Base-by-base conservation (phyloP, 2,113 vertebrate genomes). In the Toxotes jaculatrix region DNA sequence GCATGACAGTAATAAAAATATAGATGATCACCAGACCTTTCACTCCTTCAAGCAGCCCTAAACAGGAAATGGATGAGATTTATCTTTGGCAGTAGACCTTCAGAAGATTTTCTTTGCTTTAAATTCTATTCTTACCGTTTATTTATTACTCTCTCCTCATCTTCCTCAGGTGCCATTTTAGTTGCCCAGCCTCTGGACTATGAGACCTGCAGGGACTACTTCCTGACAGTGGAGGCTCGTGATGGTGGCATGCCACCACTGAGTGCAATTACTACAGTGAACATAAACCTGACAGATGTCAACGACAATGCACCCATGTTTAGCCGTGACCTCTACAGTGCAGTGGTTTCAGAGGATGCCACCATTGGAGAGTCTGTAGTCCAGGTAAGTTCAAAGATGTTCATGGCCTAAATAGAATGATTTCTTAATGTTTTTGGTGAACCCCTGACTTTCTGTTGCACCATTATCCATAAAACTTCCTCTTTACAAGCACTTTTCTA, bases 221-320 rank as follows among this genome's bases (percentile, higher is more conserved):
- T 97, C 93, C 93, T 99, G 12, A 97, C 97, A 2, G 94, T 99
- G 69, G 98, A 99, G 93, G 98, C 98, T 6, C 95, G 96, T 83
- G 98, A 99, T 16, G 97, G 98, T 0, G 98, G 98, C 2, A 96
- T 92, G 0, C 98, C 97, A 0, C 94, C 98, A 2, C 95, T 99
- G 51, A 98, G 97, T 0, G 96, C 98, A 0, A 92, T 99, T 2
- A 94, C 98, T 0, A 99, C 97, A 0, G 95, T 99, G 47, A 99
- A 97, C 60, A 94, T 99, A 64, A 97, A 98, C 9, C 90, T 99
- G 88, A 97, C 97, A 0, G 98, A 99, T n/a, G 96, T 99, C 71
- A 99, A 99, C 13, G 98, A 99, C 94, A 99, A 99, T 0, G 94
- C 96, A 0, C 98, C 98, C 0, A 90, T 91, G 36, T 99, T 99